A percentile compares a stretch with the other conserved stretches of the same genome.
Evolutionary conservation across 2,888 invertebrate genomes (phyloP).

Genomic region (Palloptera scutellata): DNA sequence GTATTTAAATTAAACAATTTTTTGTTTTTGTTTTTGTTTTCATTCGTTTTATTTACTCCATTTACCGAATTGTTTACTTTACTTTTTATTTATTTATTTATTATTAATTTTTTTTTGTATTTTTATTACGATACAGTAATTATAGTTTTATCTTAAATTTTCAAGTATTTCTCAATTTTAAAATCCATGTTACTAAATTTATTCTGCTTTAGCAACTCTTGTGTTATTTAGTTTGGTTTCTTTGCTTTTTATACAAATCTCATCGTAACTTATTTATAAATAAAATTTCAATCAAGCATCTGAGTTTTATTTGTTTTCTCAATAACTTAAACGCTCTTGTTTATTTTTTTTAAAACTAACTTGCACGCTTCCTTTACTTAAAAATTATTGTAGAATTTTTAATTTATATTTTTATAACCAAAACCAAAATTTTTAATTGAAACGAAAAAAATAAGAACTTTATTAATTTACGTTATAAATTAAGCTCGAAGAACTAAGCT

Average conservation of each 20-base stretch:
- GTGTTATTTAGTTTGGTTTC: constrained; percentile 6
- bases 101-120: background rate
- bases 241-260: constrained; percentile 10
- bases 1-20: background rate
- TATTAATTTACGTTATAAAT: too few relatives aligned
- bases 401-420: background rate
- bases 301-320: background rate
- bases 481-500: too few relatives aligned
- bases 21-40: constrained; percentile 8
- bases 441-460: too few relatives aligned
- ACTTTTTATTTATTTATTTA: constrained; percentile 8
- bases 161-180: background rate
- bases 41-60: constrained; percentile 22
- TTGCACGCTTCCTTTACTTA: constrained; percentile 4
- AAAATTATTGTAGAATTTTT: constrained; percentile 28
- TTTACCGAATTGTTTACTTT: constrained; percentile 2
- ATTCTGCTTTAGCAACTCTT: constrained; percentile 4
- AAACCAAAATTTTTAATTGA: too few relatives aligned
- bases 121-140: constrained; percentile 10
- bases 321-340: constrained; percentile 26
- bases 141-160: constrained; percentile 5
- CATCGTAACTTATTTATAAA: constrained; percentile 18
- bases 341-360: background rate
- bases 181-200: background rate
- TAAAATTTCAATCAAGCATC: constrained; percentile 20